Conservation (phyloP, 2,113 vertebrate genomes). For the Phalacrocorax aristotelis region DNA sequence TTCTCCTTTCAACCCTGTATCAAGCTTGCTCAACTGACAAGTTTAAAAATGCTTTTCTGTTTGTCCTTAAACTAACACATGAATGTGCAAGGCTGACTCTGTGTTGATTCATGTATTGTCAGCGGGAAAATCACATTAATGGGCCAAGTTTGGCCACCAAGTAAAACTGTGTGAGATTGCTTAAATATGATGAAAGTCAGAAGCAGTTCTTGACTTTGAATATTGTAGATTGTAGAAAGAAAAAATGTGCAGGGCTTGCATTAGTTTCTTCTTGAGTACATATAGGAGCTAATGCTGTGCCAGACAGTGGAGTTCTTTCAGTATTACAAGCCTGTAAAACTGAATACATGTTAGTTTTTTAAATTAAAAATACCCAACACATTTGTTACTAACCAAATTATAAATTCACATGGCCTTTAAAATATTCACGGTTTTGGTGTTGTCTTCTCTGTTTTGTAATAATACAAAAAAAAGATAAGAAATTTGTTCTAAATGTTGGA, state of each 20-base stretch:
- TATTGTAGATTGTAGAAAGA: not conserved
- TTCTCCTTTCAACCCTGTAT: not conserved
- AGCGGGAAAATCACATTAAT: not conserved
- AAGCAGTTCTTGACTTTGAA: not conserved
- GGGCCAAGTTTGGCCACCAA: not conserved
- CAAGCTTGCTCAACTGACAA: not conserved
- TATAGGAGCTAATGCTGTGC: not conserved
- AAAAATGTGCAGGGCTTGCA: not conserved
- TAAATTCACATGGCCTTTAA: not conserved
- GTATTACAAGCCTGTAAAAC: not conserved
- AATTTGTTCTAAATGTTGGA: not conserved
- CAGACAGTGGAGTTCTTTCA: not conserved
- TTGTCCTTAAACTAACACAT: not conserved
- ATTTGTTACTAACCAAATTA: not conserved
- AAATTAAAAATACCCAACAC: not conserved
- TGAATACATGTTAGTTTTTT: not conserved
- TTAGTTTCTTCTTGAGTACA: not conserved
- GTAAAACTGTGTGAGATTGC: not conserved
- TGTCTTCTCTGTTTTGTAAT: not conserved
- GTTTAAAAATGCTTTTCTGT: slow-evolving; percentile 12
- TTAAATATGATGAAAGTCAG: slow-evolving; percentile 4
- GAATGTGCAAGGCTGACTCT: not conserved
- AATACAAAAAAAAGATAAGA: not conserved
- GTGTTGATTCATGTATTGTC: not conserved
- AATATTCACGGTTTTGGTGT: not conserved